phyloP scores from a whole-genome alignment of 2,888 invertebrate species.

The Nemotelus nigrinus region DNA sequence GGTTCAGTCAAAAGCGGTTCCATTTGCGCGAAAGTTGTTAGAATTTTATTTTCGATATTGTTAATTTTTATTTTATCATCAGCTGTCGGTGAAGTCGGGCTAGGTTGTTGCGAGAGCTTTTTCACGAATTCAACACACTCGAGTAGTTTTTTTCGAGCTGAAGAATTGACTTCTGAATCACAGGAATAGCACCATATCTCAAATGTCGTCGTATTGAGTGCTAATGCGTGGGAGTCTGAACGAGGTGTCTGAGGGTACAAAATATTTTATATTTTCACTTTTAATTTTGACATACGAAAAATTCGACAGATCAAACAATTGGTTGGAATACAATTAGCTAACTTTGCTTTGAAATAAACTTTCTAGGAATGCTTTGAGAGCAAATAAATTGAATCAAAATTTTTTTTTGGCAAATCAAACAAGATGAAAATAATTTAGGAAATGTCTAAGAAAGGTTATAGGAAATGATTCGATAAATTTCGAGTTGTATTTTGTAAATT shows the following conservation, averaged over 20 bases:
- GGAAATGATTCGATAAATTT: background rate
- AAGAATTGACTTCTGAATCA: slow-evolving; percentile 73
- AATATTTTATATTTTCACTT: background rate
- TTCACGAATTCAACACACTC: slow-evolving; percentile 80
- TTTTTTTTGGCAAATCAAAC: no score
- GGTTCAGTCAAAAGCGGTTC: slow-evolving; percentile 45
- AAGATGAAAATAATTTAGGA: background rate
- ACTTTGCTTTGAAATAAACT: no score
- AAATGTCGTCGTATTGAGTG: slow-evolving; percentile 77
- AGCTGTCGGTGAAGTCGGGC: slow-evolving; percentile 50
- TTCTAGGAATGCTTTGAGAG: no score
- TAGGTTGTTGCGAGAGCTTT: slow-evolving; percentile 66
- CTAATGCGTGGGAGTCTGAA: slow-evolving; percentile 80
- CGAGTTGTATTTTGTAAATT: background rate
- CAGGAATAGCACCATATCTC: slow-evolving; percentile 84
- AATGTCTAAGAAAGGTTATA: background rate
- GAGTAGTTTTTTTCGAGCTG: slow-evolving; percentile 72
- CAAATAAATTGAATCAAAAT: no score
- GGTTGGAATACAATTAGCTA: no score
- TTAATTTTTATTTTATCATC: slow-evolving; percentile 50
- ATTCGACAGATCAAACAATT: no score
- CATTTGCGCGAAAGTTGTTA: slow-evolving; percentile 51
- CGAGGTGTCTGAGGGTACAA: slow-evolving; percentile 68
- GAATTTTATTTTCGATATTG: slow-evolving; percentile 58
- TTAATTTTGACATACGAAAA: background rate